Evolutionary conservation across 2,797 vertebrate species (phyloP).

Genomic region (Podargus strigoides): DNA sequence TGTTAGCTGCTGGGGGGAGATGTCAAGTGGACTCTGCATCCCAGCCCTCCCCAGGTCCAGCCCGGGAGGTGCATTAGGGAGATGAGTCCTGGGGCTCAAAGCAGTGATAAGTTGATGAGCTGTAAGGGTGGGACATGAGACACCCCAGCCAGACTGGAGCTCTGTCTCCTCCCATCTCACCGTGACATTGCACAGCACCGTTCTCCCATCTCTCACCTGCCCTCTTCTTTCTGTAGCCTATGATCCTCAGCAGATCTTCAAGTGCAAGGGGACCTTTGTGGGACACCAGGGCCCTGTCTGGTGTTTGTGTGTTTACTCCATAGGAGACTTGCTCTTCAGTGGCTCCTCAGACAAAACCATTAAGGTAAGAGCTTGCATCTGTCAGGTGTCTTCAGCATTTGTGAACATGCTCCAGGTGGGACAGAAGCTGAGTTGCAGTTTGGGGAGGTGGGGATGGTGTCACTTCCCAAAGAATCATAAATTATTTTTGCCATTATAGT

Average conservation of each 20-base stretch:
- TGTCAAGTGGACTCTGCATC: neutral
- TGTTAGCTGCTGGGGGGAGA: neutral
- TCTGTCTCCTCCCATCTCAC: neutral
- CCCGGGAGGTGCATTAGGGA: neutral
- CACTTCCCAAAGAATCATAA: neutral
- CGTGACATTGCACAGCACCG: rapidly evolving
- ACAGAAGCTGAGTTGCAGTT: neutral
- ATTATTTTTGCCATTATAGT: neutral
- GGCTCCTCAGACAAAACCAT: constrained; percentile 99
- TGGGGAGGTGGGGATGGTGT: neutral
- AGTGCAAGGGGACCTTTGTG: constrained; percentile 98
- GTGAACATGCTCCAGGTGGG: neutral
- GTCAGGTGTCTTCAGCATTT: neutral
- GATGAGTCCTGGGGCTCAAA: neutral
- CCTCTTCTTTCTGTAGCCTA: constrained; percentile 80
- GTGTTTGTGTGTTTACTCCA: constrained; percentile 98
- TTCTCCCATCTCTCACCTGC: neutral
- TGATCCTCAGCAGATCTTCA: constrained; percentile 99
- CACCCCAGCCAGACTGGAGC: neutral
- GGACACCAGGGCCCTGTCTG: constrained; percentile 98
- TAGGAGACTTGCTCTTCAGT: constrained; percentile 96
- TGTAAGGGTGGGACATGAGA: neutral
- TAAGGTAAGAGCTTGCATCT: constrained; percentile 79
- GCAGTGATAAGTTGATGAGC: neutral
- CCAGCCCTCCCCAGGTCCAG: neutral